These are phyloP conservation scores for Hepsetus odoe DNA, from an alignment of 2,113 vertebrate species.

Conservation along the genomic window DNA sequence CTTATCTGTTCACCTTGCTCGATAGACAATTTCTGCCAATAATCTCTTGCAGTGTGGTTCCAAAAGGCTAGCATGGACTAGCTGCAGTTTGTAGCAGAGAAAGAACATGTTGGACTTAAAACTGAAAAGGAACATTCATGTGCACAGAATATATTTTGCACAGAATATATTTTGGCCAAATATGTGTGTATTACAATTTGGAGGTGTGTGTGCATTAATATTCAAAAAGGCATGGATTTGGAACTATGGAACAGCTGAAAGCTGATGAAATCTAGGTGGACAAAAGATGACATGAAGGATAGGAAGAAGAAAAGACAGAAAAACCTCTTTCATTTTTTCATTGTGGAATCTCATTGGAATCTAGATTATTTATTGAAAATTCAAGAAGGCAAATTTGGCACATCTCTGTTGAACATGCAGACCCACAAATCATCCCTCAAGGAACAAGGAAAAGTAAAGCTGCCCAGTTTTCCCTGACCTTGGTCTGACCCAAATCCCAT, in stretches of 20 bases:
- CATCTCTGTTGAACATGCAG: background rate
- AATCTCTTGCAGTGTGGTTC: background rate
- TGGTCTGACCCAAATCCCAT: background rate
- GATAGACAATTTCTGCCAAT: constrained; percentile 4
- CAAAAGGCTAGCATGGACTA: background rate
- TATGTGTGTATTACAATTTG: background rate
- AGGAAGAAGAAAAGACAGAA: too few species aligned
- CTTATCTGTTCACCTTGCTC: constrained; percentile 29
- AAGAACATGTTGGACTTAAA: background rate
- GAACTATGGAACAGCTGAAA: background rate
- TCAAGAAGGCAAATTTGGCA: background rate
- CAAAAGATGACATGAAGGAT: background rate
- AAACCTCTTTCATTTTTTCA: background rate
- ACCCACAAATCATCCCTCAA: background rate
- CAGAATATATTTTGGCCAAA: background rate
- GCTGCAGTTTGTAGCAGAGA: background rate
- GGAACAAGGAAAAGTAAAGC: background rate
- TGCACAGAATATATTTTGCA: background rate
- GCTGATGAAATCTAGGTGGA: background rate
- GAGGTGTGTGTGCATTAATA: background rate
- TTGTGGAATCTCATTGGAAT: background rate
- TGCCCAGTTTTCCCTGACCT: background rate
- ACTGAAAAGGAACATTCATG: too few species aligned
- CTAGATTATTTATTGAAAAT: background rate
- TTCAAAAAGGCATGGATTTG: background rate